A percentile compares a stretch with the other conserved stretches of the same genome.
phyloP scores from a whole-genome alignment of 2,113 vertebrate genomes.

The Crotalus helleri region DNA sequence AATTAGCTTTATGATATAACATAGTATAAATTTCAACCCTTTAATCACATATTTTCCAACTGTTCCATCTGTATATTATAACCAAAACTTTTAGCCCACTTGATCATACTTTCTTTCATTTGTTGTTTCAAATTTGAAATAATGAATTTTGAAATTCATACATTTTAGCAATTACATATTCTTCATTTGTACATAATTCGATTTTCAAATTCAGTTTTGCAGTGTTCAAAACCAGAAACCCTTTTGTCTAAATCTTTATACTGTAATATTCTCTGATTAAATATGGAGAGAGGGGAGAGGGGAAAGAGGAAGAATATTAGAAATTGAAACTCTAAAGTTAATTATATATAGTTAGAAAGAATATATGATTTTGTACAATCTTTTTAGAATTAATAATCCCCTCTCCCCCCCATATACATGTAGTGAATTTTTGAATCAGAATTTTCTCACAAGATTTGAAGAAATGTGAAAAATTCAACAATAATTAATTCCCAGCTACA shows the following conservation, averaged over 20 bases:
- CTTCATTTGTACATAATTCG: neutral
- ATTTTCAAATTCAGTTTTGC: neutral
- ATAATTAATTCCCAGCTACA: neutral
- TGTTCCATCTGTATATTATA: neutral
- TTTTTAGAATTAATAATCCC: neutral
- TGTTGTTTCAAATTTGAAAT: neutral
- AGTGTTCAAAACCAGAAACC: neutral
- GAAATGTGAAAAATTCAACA: neutral
- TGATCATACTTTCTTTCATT: neutral
- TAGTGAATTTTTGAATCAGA: neutral
- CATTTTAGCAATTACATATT: neutral
- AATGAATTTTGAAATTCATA: neutral
- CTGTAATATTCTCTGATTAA: neutral
- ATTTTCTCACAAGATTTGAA: neutral
- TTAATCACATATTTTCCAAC: neutral
- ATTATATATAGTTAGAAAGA: neutral
- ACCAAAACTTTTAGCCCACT: neutral
- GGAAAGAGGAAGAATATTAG: neutral
- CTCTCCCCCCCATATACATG: neutral
- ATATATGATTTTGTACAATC: neutral
- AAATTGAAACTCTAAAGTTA: neutral
- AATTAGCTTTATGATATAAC: neutral
- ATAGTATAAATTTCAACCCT: neutral
- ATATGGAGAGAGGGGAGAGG: neutral
- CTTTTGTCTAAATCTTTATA: neutral